Conservation (phyloP, 2,113 vertebrate species). For the Plecturocebus donacophilus region DNA sequence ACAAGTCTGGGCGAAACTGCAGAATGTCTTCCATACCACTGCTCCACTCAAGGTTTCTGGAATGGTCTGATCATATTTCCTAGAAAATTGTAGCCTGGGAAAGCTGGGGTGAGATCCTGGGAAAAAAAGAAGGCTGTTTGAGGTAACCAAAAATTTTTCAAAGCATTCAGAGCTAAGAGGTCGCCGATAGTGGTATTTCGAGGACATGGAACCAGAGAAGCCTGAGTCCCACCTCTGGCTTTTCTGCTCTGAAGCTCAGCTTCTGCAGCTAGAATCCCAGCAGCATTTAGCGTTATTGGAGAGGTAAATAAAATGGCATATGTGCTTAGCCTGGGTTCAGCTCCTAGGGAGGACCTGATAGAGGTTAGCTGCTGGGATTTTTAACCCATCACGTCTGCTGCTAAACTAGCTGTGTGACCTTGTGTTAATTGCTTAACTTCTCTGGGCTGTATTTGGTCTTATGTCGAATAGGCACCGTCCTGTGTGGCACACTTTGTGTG, state of each 20-base stretch:
- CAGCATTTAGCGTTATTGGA: background rate
- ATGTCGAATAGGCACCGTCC: background rate
- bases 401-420: background rate
- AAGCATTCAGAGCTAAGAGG: background rate
- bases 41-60: background rate
- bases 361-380: background rate
- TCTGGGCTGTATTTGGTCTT: background rate
- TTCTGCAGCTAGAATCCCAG: background rate
- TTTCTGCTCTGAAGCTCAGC: background rate
- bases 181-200: rapidly evolving
- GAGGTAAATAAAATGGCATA: background rate
- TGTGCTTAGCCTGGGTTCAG: background rate
- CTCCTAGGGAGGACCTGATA: background rate
- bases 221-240: background rate
- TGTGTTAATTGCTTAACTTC: background rate
- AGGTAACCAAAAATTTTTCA: background rate
- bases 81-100: background rate
- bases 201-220: background rate
- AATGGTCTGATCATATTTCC: background rate
- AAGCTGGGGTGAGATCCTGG: background rate
- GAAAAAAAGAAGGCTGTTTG: background rate
- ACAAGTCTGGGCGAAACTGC: no score
- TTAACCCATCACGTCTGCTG: background rate
- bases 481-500: background rate
- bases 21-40: background rate